Base-by-base conservation (phyloP, 2,797 vertebrate species). In the Aphelocoma californica region DNA sequence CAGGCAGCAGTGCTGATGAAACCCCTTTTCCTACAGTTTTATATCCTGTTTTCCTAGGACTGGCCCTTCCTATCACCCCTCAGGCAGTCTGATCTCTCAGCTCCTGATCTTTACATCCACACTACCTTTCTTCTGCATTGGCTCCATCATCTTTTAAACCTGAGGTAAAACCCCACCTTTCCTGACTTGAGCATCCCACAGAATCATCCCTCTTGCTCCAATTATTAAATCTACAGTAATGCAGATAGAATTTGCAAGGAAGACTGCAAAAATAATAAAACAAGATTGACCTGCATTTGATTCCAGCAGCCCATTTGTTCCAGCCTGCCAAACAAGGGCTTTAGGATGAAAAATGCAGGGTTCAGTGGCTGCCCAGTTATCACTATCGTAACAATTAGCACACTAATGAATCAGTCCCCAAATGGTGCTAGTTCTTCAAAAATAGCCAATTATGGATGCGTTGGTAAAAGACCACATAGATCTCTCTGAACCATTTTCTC, bases 321-420 rank as follows among this genome's bases (percentile, higher is more conserved):
- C 88, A 95, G 91, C 60, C 67, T 71, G 74, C 61, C 90, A 95
- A 94, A 81, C 83, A 53, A 72, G 7, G 16, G 42, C 25, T 95
- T 94, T 32, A 4, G 26, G 65, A 90, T 90, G 90, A 93, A 80
- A 92, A 36, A 93, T 4, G 36, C 53, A 50, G 10, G 57, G 42
- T 73, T 86, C 77, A 88, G 74, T 26, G 74, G 34, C 71, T 90
- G 77, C 45, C 75, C 81, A 38, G 86, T 88, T 86, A 85, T 42
- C 74, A 36, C 61, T 50, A 79, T 31, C 79, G 36, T 66, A 95
- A 86, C 92, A 96, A 96, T 97, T 96, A 95, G 53, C 81, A 82
- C 62, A 77, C 83, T 94, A 92, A 95, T 90, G 77, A 95, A 82
- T 82, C 95, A 86, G 74, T 87, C 90, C 88, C 90, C 71, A 80